These are phyloP conservation scores for Cryptocephalus moraei DNA, from an alignment of 2,888 invertebrate species.

Conservation along the genomic window DNA sequence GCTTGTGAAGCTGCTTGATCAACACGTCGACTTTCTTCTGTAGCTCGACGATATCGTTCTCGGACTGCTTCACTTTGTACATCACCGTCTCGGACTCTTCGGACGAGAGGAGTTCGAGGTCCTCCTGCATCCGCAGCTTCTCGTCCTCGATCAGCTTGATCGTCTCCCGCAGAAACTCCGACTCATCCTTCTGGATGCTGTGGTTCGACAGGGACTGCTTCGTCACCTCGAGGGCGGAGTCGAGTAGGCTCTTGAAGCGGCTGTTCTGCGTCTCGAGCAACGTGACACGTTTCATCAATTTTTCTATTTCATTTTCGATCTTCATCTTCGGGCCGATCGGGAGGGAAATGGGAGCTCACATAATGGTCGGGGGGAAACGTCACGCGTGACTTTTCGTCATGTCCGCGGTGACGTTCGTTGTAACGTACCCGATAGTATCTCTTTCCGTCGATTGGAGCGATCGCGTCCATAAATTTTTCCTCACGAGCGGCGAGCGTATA, in stretches of 20 bases:
- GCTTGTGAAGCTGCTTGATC: constrained; percentile 9
- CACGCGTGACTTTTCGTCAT: too few relatives aligned
- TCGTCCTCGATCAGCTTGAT: constrained; percentile 18
- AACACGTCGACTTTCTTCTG: constrained; percentile 9
- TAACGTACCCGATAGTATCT: too few relatives aligned
- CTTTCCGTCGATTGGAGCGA: too few relatives aligned
- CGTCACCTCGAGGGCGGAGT: constrained; percentile 17
- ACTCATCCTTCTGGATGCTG: constrained; percentile 9
- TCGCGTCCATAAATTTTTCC: too few relatives aligned
- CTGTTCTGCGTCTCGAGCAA: constrained; percentile 18
- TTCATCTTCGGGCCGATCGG: constrained; percentile 11
- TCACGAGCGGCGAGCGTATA: too few relatives aligned
- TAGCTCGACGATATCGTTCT: constrained; percentile 11
- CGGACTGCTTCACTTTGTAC: constrained; percentile 11
- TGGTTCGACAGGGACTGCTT: constrained; percentile 8
- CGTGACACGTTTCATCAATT: constrained; percentile 14
- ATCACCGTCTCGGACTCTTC: constrained; percentile 7
- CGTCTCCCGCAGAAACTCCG: constrained; percentile 15
- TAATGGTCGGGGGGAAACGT: too few relatives aligned
- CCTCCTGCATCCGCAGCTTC: constrained; percentile 14
- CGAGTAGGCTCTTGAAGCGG: constrained; percentile 17
- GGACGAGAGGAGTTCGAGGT: constrained; percentile 9
- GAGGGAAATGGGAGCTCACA: too few relatives aligned
- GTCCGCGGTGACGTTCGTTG: too few relatives aligned
- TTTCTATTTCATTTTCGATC: constrained; percentile 20